Conservation (phyloP, 2,113 vertebrate species). For the Peucedramus taeniatus region DNA sequence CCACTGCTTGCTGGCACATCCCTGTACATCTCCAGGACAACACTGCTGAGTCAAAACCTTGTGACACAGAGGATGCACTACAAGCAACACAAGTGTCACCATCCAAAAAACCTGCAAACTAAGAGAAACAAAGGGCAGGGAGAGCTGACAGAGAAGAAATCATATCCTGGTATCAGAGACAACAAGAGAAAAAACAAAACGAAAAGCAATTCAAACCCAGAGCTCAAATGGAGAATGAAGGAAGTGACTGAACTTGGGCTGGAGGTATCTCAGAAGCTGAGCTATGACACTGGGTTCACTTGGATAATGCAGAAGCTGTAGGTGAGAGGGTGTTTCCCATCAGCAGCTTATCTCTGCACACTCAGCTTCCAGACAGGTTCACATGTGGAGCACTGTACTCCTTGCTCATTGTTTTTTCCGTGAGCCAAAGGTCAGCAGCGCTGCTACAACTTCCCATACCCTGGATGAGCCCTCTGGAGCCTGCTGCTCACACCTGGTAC, state of each 20-base stretch:
- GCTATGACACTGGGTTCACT: not conserved
- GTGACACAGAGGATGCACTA: not conserved
- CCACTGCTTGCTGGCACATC: not conserved
- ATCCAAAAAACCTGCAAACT: not conserved
- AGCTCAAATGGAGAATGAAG: not conserved
- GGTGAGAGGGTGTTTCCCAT: not conserved
- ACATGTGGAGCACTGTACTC: not conserved
- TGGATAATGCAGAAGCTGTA: not conserved
- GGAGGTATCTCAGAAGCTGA: not conserved
- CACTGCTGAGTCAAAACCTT: not conserved
- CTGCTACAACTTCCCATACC: not conserved
- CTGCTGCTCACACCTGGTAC: not conserved
- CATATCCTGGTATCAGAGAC: not conserved
- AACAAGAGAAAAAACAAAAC: not conserved
- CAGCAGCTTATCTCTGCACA: not conserved
- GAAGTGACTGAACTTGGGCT: not conserved
- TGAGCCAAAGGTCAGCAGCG: not conserved
- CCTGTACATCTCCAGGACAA: not conserved
- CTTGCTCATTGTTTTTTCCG: not conserved
- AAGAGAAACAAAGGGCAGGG: not conserved
- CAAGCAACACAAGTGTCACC: fast-evolving
- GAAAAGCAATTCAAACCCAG: not conserved
- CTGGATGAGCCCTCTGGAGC: not conserved
- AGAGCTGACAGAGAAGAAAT: not conserved
- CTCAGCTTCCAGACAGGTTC: not conserved